Evolutionary conservation across 2,113 vertebrate genomes (phyloP).

Genomic region (Lepus europaeus): DNA sequence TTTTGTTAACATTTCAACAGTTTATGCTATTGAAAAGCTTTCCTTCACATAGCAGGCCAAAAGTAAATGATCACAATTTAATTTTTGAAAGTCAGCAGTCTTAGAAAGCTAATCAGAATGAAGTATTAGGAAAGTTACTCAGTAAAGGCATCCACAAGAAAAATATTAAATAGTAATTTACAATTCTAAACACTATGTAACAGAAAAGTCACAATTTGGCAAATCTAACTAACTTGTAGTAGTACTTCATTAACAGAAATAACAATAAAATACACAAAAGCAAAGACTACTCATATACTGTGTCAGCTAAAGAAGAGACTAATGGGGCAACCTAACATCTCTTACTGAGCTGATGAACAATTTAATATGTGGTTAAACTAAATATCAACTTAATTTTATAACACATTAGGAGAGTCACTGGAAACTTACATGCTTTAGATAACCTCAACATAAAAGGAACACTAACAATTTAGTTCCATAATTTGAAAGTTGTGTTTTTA

Average conservation of each 20-base stretch:
- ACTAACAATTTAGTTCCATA: background rate
- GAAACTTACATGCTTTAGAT: background rate
- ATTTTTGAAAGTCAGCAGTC: background rate
- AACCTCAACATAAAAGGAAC: conserved; percentile 1
- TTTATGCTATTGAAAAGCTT: conserved; percentile 29
- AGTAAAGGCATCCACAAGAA: background rate
- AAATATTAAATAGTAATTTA: conserved; percentile 47
- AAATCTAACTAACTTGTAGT: background rate
- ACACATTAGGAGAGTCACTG: background rate
- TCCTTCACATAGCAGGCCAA: conserved; percentile 29
- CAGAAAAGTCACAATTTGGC: conserved; percentile 35
- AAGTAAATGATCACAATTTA: conserved; percentile 43
- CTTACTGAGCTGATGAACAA: background rate
- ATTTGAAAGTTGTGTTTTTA: background rate
- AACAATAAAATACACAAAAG: conserved; percentile 40
- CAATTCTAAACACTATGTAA: conserved; percentile 45
- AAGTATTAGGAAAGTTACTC: background rate
- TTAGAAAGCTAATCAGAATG: conserved; percentile 49
- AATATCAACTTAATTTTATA: conserved; percentile 19
- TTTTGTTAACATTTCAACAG: conserved; percentile 49
- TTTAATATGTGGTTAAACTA: background rate
- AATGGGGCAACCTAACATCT: conserved; percentile 32
- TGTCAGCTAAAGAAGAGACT: background rate
- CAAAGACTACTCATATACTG: conserved; percentile 11
- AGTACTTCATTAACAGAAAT: conserved; percentile 26